Conservation (phyloP, 2,888 invertebrate species). For the Xanthorhoe designata region DNA sequence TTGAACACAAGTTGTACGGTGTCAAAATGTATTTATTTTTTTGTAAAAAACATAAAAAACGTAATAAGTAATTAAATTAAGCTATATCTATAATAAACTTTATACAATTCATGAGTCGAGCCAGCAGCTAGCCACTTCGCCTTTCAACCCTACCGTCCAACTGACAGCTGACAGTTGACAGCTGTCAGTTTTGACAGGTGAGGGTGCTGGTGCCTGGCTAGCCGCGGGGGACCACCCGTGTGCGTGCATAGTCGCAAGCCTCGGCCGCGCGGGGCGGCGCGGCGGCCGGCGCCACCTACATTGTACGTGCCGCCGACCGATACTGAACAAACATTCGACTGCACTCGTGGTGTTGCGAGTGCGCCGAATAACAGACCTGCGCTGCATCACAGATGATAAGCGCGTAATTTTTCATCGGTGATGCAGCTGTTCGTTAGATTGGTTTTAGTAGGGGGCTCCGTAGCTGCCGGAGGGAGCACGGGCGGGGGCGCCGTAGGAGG, state of each 20-base stretch:
- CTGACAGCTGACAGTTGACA: slow-evolving; percentile 31
- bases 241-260: slow-evolving; percentile 84
- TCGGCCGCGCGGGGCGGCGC: slow-evolving; percentile 65
- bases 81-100: slow-evolving; percentile 80
- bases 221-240: slow-evolving; percentile 73
- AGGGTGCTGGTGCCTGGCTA: slow-evolving; percentile 68
- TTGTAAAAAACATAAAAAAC: slow-evolving; percentile 75
- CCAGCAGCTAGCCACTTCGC: slow-evolving; percentile 79
- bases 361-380: slow-evolving; percentile 65
- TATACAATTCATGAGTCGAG: slow-evolving; percentile 80
- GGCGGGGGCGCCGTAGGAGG: slow-evolving; percentile 86
- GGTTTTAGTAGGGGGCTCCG: slow-evolving; percentile 87
- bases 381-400: slow-evolving; percentile 39
- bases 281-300: slow-evolving; percentile 77
- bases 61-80: slow-evolving; percentile 75
- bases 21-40: slow-evolving; percentile 86
- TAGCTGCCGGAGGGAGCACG: slow-evolving; percentile 88
- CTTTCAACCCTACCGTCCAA: slow-evolving; percentile 41
- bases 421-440: slow-evolving; percentile 43
- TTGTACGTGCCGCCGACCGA: slow-evolving; percentile 77
- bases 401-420: slow-evolving; percentile 45
- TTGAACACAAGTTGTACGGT: slow-evolving; percentile 63
- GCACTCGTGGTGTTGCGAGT: slow-evolving; percentile 58
- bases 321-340: slow-evolving; percentile 71
- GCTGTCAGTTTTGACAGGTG: slow-evolving; percentile 49